phyloP scores from a whole-genome alignment of 2,113 vertebrate species.

The Melanerpes aurifrons region DNA sequence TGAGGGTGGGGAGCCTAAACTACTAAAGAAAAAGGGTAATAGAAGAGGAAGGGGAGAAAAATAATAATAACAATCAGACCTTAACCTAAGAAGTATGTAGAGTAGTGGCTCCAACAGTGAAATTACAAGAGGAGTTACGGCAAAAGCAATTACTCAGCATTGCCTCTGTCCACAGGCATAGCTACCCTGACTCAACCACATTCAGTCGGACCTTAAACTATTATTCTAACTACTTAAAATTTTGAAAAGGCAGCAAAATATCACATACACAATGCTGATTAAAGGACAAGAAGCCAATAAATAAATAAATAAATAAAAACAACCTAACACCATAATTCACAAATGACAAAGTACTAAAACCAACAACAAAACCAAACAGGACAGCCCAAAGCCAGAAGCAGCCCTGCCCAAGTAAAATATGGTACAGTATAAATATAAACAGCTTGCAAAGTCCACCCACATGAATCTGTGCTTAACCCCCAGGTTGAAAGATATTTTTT shows the following conservation, averaged over 20 bases:
- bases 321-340: background rate
- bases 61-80: background rate
- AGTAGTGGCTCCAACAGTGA: background rate
- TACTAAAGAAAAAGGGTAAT: background rate
- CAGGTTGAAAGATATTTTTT: constrained; percentile 12
- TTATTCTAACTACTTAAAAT: background rate
- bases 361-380: background rate
- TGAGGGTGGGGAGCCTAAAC: background rate
- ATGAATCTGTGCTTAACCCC: constrained; percentile 27
- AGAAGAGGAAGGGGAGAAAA: background rate
- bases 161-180: background rate
- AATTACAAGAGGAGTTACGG: background rate
- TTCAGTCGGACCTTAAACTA: background rate
- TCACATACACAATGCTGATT: background rate
- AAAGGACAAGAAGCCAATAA: constrained; percentile 56
- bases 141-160: background rate
- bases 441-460: constrained; percentile 31
- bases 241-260: background rate
- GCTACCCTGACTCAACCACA: background rate
- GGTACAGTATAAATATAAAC: background rate
- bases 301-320: background rate
- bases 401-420: background rate
- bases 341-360: background rate
- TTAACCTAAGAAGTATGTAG: background rate
- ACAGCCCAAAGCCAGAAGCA: constrained; percentile 23